Evolutionary conservation across 1,140 invertebrate species (phyloP).

Genomic region (honey bee (Apis mellifera)): DNA sequence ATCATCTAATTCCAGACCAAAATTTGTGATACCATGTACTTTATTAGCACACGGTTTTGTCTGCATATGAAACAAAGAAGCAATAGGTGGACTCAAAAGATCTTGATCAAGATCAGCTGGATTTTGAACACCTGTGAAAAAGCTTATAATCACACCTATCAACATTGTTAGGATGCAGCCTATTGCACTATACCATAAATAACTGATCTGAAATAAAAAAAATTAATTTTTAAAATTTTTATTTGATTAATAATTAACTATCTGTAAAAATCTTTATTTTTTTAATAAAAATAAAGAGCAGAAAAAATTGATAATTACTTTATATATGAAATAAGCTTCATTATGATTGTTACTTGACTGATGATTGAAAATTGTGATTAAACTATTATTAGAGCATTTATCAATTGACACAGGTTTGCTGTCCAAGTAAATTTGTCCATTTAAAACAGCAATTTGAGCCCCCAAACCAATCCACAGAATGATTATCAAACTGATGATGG

Average conservation of each 20-base stretch:
- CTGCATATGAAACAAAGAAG: conserved; percentile 66
- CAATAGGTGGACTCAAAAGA: conserved; percentile 82
- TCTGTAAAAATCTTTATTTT: not conserved
- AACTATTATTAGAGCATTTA: conserved; percentile 77
- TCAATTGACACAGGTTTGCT: conserved; percentile 78
- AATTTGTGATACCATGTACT: conserved; percentile 76
- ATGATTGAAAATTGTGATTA: not conserved
- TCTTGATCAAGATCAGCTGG: conserved; percentile 81
- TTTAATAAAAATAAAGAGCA: not conserved
- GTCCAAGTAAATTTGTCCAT: conserved; percentile 77
- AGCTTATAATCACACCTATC: conserved; percentile 87
- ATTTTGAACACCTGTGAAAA: conserved; percentile 84
- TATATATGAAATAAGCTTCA: conserved; percentile 67
- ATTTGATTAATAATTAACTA: not conserved
- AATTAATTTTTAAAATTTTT: not conserved
- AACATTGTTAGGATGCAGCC: conserved; percentile 87
- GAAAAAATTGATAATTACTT: conserved; percentile 46
- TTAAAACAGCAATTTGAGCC: conserved; percentile 84
- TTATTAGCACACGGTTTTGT: conserved; percentile 59
- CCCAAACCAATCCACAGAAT: conserved; percentile 90
- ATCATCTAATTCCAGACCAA: conserved; percentile 76
- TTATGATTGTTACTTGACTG: not conserved
- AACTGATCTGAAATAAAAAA: conserved; percentile 82
- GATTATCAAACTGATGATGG: conserved; percentile 83
- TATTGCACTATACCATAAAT: conserved; percentile 91